Conservation (phyloP, 2,888 invertebrate genomes). For the Formica aserva region DNA sequence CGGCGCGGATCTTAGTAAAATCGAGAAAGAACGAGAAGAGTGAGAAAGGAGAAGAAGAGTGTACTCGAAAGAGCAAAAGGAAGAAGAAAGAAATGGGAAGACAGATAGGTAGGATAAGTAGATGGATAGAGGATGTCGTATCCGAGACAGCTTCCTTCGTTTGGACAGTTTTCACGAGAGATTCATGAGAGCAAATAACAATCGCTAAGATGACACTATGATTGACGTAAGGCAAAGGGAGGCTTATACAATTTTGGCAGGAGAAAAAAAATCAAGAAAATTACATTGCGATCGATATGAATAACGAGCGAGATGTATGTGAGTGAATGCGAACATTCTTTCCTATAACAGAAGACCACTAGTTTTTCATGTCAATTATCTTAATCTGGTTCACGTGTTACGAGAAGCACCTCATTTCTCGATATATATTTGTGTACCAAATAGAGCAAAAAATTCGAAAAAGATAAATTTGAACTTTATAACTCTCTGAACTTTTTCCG, state of each 20-base stretch:
- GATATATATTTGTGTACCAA: background rate
- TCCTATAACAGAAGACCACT: background rate
- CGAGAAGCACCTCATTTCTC: background rate
- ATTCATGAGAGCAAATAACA: slow-evolving; percentile 36
- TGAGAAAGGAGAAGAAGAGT: background rate
- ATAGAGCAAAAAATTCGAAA: background rate
- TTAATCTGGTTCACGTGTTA: background rate
- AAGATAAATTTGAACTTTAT: slow-evolving; percentile 9
- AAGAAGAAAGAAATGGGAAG: background rate
- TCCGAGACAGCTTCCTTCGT: slow-evolving; percentile 4
- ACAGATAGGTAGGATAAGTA: slow-evolving; percentile 4
- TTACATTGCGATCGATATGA: background rate
- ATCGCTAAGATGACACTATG: slow-evolving; percentile 4
- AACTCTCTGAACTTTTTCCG: background rate
- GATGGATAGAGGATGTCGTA: slow-evolving; percentile 1
- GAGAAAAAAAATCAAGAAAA: background rate
- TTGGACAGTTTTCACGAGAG: background rate
- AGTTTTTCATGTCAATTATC: background rate
- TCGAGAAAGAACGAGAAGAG: slow-evolving; percentile 9
- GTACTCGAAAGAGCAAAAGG: background rate
- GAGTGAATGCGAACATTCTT: background rate
- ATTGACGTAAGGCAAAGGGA: background rate
- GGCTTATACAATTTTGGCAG: background rate
- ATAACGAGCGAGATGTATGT: background rate
- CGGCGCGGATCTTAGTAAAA: slow-evolving; percentile 12